Percentiles rank a stretch among this genome's conserved stretches.
phyloP scores from a whole-genome alignment of 2,888 invertebrate genomes.

The Hypomecis punctinalis region DNA sequence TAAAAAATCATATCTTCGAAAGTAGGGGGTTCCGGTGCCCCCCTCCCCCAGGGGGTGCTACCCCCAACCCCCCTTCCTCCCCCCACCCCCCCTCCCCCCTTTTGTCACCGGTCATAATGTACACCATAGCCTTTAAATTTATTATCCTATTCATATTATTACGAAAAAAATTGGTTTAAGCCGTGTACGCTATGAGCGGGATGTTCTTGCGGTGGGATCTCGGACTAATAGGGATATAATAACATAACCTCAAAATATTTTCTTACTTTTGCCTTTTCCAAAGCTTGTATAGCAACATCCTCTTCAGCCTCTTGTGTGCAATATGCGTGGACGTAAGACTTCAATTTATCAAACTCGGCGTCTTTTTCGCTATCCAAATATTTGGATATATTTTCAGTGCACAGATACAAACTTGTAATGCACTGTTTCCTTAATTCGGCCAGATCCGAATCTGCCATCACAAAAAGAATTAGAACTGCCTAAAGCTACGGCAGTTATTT shows the following conservation, averaged over 20 bases:
- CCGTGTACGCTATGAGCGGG: no score
- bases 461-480: background rate
- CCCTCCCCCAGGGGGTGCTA: no score
- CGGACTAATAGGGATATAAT: no score
- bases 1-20: no score
- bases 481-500: background rate
- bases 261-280: constrained; percentile 65
- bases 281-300: constrained; percentile 66
- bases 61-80: no score
- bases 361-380: constrained; percentile 71
- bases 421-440: constrained; percentile 71
- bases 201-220: no score
- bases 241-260: constrained; percentile 6
- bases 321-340: constrained; percentile 64
- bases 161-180: no score
- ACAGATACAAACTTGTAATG: constrained; percentile 68
- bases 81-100: no score
- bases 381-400: constrained; percentile 71
- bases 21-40: no score
- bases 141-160: no score
- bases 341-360: constrained; percentile 62
- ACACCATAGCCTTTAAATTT: no score
- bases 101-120: no score
- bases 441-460: constrained; percentile 64
- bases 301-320: constrained; percentile 69